These are phyloP conservation scores for Ispidina lecontei DNA, from an alignment of 2,797 vertebrate species.

Conservation along the genomic window DNA sequence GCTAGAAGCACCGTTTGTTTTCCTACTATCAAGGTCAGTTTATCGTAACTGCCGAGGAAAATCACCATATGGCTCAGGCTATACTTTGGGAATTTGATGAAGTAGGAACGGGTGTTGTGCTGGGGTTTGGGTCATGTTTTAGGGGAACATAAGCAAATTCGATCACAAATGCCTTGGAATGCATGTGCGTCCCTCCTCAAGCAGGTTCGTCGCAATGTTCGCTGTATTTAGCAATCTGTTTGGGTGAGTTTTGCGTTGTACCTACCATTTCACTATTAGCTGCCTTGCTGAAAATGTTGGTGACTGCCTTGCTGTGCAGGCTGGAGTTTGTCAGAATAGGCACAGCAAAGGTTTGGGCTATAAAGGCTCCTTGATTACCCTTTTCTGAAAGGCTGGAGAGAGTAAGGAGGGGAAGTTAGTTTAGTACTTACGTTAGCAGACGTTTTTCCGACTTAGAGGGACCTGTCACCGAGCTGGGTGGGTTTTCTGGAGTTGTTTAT, in stretches of 20 bases:
- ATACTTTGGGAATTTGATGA: conserved; percentile 32
- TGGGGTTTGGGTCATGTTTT: neutral
- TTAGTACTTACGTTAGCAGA: neutral
- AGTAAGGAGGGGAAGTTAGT: neutral
- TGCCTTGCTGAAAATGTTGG: neutral
- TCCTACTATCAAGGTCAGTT: conserved; percentile 63
- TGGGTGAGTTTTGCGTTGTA: neutral
- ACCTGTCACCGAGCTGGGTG: neutral
- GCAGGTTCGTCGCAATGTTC: neutral
- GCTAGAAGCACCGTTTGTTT: conserved; percentile 13
- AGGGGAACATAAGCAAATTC: neutral
- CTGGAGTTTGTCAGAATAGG: neutral
- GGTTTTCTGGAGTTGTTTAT: neutral
- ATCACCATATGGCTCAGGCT: conserved; percentile 52
- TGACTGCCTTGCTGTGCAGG: neutral
- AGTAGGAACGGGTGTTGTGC: neutral
- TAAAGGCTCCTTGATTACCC: neutral
- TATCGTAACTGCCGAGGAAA: conserved; percentile 45
- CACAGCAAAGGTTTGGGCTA: neutral
- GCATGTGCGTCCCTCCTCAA: neutral
- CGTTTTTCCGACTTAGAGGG: neutral
- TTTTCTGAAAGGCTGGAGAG: neutral
- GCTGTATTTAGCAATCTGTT: neutral
- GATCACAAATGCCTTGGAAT: neutral
- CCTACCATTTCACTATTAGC: neutral